These are phyloP conservation scores for Lutraria rhynchaena DNA, from an alignment of 1,140 invertebrate genomes.

Conservation along the genomic window DNA sequence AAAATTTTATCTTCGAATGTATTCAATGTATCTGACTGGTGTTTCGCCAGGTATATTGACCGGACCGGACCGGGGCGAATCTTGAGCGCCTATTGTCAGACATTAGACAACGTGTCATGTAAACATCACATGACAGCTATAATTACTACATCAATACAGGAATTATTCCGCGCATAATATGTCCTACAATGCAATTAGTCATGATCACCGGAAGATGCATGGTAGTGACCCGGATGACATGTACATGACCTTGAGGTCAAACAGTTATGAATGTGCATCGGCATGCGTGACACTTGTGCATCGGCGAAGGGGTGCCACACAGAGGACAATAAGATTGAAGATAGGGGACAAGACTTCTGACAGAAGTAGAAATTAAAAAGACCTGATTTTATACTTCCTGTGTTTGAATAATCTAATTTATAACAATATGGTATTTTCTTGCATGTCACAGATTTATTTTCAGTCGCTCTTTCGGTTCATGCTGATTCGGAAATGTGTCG, in stretches of 20 bases:
- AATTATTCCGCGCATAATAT: constrained; percentile 14
- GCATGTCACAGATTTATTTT: no score
- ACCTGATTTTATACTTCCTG: constrained; percentile 11
- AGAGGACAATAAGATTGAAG: constrained; percentile 6
- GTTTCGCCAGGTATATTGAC: no score
- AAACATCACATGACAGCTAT: constrained; percentile 2
- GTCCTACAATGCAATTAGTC: constrained; percentile 39
- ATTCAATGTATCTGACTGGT: no score
- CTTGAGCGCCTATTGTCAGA: no score
- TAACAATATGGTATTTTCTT: no score
- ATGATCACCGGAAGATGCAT: constrained; percentile 18
- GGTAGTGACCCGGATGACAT: constrained; percentile 12
- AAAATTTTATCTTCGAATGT: no score
- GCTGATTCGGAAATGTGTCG: no score
- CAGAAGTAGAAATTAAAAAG: constrained; percentile 16
- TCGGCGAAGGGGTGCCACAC: background rate
- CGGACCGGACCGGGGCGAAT: no score
- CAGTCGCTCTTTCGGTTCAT: no score
- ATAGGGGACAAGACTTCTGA: background rate
- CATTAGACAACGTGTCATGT: constrained; percentile 19
- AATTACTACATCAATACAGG: constrained; percentile 38
- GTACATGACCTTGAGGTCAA: constrained; percentile 30
- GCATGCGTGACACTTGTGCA: constrained; percentile 32
- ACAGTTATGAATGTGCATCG: constrained; percentile 36
- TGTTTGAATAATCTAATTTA: background rate